Evolutionary conservation across 2,113 vertebrate species (phyloP).

Genomic region (Anser brachyrhynchus): DNA sequence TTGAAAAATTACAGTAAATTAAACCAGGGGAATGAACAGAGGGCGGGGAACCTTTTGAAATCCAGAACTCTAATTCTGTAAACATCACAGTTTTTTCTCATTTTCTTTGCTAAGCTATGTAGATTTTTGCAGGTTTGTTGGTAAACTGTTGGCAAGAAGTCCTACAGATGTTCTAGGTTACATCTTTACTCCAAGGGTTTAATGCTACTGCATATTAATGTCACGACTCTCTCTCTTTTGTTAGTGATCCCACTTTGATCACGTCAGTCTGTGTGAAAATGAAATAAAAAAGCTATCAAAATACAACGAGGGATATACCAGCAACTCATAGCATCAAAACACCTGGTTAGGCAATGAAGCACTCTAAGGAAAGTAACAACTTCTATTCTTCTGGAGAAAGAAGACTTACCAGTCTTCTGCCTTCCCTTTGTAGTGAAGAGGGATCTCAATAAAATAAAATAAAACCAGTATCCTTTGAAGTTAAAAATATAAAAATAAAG

Average conservation of each 20-base stretch:
- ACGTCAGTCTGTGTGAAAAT: background rate
- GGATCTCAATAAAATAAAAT: background rate
- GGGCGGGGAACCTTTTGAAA: constrained; percentile 14
- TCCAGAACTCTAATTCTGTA: constrained; percentile 23
- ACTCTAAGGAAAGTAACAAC: constrained; percentile 4
- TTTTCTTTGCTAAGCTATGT: background rate
- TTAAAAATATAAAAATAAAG: background rate
- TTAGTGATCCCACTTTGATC: background rate
- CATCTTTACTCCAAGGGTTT: background rate
- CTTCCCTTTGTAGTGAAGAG: background rate
- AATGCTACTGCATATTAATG: background rate
- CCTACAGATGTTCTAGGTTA: constrained; percentile 19
- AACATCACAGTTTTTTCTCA: background rate
- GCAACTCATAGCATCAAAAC: constrained; percentile 6
- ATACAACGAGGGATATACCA: background rate
- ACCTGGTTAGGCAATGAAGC: background rate
- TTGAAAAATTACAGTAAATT: constrained; percentile 62
- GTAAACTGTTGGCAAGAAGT: background rate
- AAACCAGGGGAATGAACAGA: constrained; percentile 16
- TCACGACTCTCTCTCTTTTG: background rate
- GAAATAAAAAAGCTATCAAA: background rate
- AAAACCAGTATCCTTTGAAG: background rate
- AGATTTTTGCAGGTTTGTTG: constrained; percentile 1
- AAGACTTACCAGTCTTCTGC: background rate
- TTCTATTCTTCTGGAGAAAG: background rate